These are phyloP conservation scores for Drosophila busckii DNA, from an alignment of 1,140 invertebrate species.

Conservation along the genomic window DNA sequence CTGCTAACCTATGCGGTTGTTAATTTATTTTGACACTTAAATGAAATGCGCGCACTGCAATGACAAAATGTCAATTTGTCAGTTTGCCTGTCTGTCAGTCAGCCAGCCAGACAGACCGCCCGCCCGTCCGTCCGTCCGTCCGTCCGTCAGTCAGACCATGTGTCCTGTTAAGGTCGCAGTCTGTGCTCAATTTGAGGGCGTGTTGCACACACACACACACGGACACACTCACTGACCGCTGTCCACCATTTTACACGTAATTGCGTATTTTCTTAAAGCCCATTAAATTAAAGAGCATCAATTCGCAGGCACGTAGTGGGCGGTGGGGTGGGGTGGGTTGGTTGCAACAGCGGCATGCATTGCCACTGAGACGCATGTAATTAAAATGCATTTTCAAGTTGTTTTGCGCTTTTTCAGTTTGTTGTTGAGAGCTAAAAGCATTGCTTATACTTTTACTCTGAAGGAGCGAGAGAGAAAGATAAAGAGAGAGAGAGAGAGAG, in stretches of 20 bases:
- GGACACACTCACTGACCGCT: conserved; percentile 49
- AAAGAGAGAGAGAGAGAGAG: background rate
- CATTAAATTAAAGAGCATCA: conserved; percentile 50
- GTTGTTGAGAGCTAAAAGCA: conserved; percentile 12
- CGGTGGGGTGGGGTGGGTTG: background rate
- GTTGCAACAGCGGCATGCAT: background rate
- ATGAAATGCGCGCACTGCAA: conserved; percentile 35
- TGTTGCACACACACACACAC: background rate
- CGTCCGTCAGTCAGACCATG: conserved; percentile 18
- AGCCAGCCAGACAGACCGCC: background rate
- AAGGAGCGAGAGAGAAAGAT: background rate
- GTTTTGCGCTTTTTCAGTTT: conserved; percentile 38
- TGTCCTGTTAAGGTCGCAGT: conserved; percentile 38
- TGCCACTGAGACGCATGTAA: conserved; percentile 54
- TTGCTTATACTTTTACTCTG: no score
- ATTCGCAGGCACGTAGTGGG: background rate
- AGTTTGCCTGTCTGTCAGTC: conserved; percentile 2
- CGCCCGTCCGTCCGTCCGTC: conserved; percentile 13
- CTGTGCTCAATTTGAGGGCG: conserved; percentile 25
- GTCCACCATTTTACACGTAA: conserved; percentile 35
- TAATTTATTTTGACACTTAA: conserved; percentile 54
- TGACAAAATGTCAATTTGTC: conserved; percentile 33
- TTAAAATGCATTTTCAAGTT: conserved; percentile 69
- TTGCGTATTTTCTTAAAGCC: conserved; percentile 49
- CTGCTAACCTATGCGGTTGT: conserved; percentile 14